Evolutionary conservation across 2,797 vertebrate species (phyloP).

Genomic region (Myotis pilosus): DNA sequence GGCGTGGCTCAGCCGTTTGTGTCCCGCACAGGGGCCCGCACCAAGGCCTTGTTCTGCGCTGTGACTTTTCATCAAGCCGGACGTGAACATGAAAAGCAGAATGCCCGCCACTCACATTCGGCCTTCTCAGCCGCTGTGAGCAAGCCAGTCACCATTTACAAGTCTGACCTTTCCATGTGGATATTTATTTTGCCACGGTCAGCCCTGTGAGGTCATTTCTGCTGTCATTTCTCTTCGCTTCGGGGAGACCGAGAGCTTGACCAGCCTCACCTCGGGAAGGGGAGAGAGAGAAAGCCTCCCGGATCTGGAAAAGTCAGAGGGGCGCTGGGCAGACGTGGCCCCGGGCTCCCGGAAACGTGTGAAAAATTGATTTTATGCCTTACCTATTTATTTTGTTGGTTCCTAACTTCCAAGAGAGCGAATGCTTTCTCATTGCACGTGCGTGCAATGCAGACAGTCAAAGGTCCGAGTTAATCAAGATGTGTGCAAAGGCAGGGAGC

Average conservation of each 20-base stretch:
- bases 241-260: constrained; percentile 40
- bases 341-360: background rate
- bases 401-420: constrained; percentile 27
- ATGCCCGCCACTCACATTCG: accelerated
- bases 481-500: background rate
- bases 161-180: constrained; percentile 38
- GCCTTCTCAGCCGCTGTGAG: background rate
- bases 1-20: background rate
- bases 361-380: background rate
- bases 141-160: background rate
- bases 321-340: background rate
- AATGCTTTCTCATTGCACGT: background rate
- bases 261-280: constrained; percentile 34
- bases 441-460: background rate
- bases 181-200: constrained; percentile 51
- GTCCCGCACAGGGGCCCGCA: background rate
- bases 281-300: background rate
- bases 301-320: background rate
- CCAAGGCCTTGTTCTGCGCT: background rate
- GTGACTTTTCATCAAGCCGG: background rate
- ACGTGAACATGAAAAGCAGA: background rate
- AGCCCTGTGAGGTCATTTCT: constrained; percentile 45
- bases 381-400: background rate
- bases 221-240: constrained; percentile 34
- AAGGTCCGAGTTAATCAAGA: background rate